Conservation (phyloP, 2,797 vertebrate species). For the Acipenser transmontanus region DNA sequence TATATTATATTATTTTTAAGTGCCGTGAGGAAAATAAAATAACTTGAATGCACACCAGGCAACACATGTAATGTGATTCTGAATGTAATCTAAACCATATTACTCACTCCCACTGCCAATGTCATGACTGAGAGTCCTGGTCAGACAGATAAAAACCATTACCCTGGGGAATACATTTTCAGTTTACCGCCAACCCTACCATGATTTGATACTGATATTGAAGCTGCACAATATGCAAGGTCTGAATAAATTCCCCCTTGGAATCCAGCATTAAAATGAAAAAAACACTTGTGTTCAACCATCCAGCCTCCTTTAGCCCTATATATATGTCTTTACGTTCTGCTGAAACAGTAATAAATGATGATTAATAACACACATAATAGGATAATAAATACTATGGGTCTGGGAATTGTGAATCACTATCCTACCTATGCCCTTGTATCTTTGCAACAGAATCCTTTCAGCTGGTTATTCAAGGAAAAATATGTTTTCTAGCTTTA, state of each 20-base stretch:
- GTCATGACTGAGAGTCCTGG: background rate
- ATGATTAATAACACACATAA: no score
- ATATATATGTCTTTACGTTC: no score
- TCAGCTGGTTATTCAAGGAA: no score
- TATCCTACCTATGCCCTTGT: no score
- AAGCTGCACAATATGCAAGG: slow-evolving; percentile 2
- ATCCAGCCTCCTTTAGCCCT: background rate
- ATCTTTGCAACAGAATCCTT: no score
- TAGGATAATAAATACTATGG: no score
- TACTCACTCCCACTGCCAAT: slow-evolving; percentile 5
- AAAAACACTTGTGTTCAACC: background rate
- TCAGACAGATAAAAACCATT: background rate
- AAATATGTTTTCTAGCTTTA: no score
- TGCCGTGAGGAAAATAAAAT: slow-evolving; percentile 56
- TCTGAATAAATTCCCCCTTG: background rate
- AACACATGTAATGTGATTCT: slow-evolving; percentile 7
- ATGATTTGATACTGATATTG: slow-evolving; percentile 1
- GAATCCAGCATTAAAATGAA: background rate
- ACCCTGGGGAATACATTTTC: background rate
- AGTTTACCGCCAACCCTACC: background rate
- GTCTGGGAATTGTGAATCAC: no score
- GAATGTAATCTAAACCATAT: slow-evolving; percentile 4
- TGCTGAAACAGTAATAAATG: no score
- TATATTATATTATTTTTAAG: slow-evolving; percentile 53
- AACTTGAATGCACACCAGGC: slow-evolving; percentile 36